Base-by-base conservation (phyloP, 1,140 invertebrate species). In the Harlomillsia oculata region DNA sequence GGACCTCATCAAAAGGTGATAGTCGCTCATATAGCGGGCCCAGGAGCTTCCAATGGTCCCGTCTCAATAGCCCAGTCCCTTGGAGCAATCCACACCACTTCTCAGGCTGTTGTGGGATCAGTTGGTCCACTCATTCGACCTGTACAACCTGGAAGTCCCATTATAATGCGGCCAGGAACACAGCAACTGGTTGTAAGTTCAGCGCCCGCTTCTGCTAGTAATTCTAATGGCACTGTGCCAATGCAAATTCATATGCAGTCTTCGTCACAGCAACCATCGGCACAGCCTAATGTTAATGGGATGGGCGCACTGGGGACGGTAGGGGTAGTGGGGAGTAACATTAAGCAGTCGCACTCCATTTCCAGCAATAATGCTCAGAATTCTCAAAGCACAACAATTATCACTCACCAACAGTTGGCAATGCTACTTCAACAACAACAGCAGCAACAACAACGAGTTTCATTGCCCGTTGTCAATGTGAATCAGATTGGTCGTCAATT, bases 331-430 rank as follows among this genome's bases (percentile, higher is more conserved):
- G 40, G 40, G n/a, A 20, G 4, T 23, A 43, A 43, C n/a, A n/a
- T 48, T 16, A 48, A 32, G 45, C 29, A 48, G 36, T 46, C 16
- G 43, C 37, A 54, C 34, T 37, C 46, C 34, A 25, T 34, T 20
- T 18, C 52, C 16, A 48, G 34, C 25, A 52, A 26, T 44, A 36
- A 32, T 48, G 45, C 45, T 34, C 20, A 32, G 21, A 20, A 30
- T 48, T 32, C 28, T 72, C 0, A 71, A 56, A 59, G 71, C 75
- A 73, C 72, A 23, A 67, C 72, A 11, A 74, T 71, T 32, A 72
- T 71, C 4, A 70, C 72, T 11, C 74, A 75, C 46, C 68, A 74
- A 16, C 73, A 73, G 53, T 72, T 73, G 58, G 52, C 69, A n/a
- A 50, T 65, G 50, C 60, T 65, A 28, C 39, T 65, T 41, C 63